A percentile compares a stretch with the other conserved stretches of the same genome.
These are phyloP conservation scores for Diplosoma virens DNA, from an alignment of 23 tunicate species.

Conservation along the genomic window DNA sequence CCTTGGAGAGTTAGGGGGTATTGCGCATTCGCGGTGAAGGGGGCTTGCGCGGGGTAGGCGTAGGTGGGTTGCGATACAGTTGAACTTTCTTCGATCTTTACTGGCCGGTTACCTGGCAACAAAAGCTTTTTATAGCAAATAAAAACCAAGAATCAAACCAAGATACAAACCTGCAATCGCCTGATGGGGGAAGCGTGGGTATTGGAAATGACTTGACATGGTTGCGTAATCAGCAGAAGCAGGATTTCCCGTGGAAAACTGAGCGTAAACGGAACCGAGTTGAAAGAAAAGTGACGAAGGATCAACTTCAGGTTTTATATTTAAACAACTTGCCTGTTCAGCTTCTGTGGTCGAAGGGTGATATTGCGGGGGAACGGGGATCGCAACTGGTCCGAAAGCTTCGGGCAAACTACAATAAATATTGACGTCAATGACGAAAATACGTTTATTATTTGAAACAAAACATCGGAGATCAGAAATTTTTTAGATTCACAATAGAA, in stretches of 20 bases:
- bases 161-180: constrained; percentile 42
- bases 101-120: constrained; percentile 56
- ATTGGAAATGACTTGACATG: constrained; percentile 55
- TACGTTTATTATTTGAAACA: too few species aligned
- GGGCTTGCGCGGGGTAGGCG: constrained; percentile 61
- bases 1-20: constrained; percentile 79
- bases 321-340: constrained; percentile 23
- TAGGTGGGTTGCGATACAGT: constrained; percentile 41
- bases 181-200: constrained; percentile 35
- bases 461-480: too few species aligned
- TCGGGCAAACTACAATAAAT: neutral
- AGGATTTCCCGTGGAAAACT: constrained; percentile 28
- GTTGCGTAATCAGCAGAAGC: constrained; percentile 56
- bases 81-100: constrained; percentile 59
- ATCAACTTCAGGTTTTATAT: neutral
- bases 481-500: too few species aligned
- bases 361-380: constrained; percentile 54
- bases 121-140: neutral
- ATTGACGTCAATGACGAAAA: too few species aligned
- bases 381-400: constrained; percentile 34
- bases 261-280: neutral
- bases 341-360: constrained; percentile 35
- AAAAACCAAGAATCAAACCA: neutral
- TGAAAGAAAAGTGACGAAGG: neutral
- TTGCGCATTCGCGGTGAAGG: constrained; percentile 69